Evolutionary conservation across 2,797 vertebrate genomes (phyloP).

Genomic region (Hemitrygon akajei): DNA sequence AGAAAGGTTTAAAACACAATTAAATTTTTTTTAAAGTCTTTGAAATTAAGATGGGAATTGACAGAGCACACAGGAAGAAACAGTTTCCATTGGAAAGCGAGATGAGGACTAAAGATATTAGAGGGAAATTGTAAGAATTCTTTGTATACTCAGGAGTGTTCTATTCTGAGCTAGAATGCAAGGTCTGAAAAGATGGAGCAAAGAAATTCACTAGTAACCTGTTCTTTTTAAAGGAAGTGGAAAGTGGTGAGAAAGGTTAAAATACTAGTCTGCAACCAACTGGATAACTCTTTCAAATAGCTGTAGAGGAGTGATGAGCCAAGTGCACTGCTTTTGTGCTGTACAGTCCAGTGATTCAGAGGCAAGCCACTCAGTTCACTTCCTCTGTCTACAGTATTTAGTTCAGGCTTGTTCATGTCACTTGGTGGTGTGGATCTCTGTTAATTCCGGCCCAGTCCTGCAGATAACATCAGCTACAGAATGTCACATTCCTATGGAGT

Average conservation of each 20-base stretch:
- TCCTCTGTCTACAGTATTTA: neutral
- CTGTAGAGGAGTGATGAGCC: neutral
- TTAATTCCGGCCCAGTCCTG: neutral
- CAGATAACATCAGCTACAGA: constrained; percentile 5
- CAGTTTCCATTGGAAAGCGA: neutral
- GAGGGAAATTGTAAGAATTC: neutral
- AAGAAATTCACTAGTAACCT: neutral
- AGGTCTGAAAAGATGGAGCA: neutral
- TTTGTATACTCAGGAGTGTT: neutral
- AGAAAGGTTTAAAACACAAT: neutral
- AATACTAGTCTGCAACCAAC: neutral
- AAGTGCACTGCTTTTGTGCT: neutral
- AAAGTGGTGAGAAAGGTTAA: neutral
- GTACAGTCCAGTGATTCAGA: no score
- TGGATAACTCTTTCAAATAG: neutral
- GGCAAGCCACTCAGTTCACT: neutral
- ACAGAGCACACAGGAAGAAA: neutral
- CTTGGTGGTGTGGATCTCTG: neutral
- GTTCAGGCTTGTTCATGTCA: neutral
- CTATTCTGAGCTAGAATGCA: neutral
- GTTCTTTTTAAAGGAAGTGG: neutral
- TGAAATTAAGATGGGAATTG: neutral
- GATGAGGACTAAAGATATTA: neutral
- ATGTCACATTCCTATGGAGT: constrained; percentile 16
- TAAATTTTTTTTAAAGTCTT: neutral